Base-by-base conservation (phyloP, 1,140 invertebrate genomes). In the Papilio machaon region DNA sequence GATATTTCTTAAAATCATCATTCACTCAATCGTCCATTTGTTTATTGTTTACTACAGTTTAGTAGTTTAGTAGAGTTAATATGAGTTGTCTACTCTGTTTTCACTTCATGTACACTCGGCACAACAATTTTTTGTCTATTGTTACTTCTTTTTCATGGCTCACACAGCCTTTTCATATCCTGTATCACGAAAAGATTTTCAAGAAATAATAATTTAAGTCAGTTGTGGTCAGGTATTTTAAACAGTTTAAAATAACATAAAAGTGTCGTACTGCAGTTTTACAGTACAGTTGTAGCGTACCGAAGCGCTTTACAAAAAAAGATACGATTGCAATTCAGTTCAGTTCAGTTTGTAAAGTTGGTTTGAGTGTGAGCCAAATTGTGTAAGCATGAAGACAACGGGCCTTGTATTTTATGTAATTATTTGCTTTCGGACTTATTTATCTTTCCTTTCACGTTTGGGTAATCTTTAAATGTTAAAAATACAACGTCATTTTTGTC, bases 321-420 rank as follows among this genome's bases (percentile, higher is more conserved):
- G 47, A 35, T 76, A 30, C 46, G 49, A 52, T 76, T 58, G 46
- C 74, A 54, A 35, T 76, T 76, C 74, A 76, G 74, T 84, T 82
- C 80, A 35, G 49, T 58, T 76, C 74, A 76, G 74, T 84, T 84
- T 77, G 77, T 81, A 58, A 38, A 70, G 54, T 70, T 54, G 82
- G 81, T 82, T 88, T 88, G 87, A 86, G 81, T 76, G 76, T 80
- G 84, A 83, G 87, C 86, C 85, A 87, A 89, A 86, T 87, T 82
- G 82, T 84, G 60, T 82, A 80, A 80, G 73, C 82, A 80, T 84
- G 79, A 79, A 78, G 80, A 67, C 81, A 82, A 83, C 74, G 81
- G 47, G 52, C 67, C 73, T 73, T 74, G 73, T 82, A 75, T 82
- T 83, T 83, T 79, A 83, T 80, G 73, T 80, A 80, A 67, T 75